phyloP scores from a whole-genome alignment of 2,888 invertebrate species.

The Ommatoiulus sabulosus region DNA sequence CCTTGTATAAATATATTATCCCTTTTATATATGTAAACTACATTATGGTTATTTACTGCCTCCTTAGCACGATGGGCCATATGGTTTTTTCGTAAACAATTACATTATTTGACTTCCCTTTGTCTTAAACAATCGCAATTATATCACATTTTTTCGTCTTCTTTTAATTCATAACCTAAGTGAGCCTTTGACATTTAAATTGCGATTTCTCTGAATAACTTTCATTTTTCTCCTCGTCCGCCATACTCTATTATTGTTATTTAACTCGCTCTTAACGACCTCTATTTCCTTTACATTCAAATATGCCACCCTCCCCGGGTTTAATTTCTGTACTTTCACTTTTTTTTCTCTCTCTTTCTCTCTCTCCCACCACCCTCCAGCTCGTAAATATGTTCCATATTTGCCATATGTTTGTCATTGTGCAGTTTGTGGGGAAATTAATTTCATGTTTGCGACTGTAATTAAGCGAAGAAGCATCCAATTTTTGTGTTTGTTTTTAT shows the following conservation, averaged over 20 bases:
- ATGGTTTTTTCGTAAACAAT: constrained; percentile 42
- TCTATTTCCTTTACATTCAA: constrained; percentile 45
- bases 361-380: not conserved
- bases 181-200: constrained; percentile 44
- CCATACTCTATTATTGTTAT: constrained; percentile 44
- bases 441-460: constrained; percentile 35
- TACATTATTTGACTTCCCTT: constrained; percentile 45
- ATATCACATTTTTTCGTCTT: constrained; percentile 35
- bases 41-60: constrained; percentile 32
- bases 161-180: constrained; percentile 45
- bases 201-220: constrained; percentile 34
- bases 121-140: constrained; percentile 35
- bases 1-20: not conserved
- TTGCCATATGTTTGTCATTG: constrained; percentile 47
- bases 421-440: constrained; percentile 37
- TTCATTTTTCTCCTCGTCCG: constrained; percentile 19
- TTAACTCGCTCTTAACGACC: constrained; percentile 41
- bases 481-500: constrained; percentile 16
- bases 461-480: constrained; percentile 16
- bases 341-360: not conserved
- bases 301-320: constrained; percentile 15
- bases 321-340: not conserved
- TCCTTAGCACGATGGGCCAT: constrained; percentile 41
- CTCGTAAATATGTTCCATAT: constrained; percentile 27
- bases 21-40: not conserved